These are phyloP conservation scores for Dendrocincla fuliginosa DNA, from an alignment of 2,797 vertebrate species.

Conservation along the genomic window DNA sequence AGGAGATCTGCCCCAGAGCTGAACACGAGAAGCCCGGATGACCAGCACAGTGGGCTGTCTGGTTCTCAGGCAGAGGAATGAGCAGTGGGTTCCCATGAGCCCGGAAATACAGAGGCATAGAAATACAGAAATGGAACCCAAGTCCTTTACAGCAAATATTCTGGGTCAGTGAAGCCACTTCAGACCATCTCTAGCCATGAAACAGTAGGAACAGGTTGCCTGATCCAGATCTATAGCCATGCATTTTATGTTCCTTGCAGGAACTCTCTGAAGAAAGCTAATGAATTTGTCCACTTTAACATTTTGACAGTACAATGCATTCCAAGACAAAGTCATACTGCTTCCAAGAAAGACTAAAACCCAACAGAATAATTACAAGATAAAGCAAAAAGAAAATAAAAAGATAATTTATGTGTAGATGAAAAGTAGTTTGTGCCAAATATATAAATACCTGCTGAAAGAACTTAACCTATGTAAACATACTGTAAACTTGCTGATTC, in stretches of 20 bases:
- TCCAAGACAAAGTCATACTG: not conserved
- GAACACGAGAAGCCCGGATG: accelerated
- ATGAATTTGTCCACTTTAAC: not conserved
- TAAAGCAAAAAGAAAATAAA: slow-evolving; percentile 12
- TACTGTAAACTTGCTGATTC: not conserved
- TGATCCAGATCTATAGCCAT: not conserved
- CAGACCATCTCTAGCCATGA: not conserved
- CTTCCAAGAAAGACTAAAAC: not conserved
- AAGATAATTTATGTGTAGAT: not conserved
- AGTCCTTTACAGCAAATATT: not conserved
- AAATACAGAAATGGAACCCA: not conserved
- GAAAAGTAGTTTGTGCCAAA: not conserved
- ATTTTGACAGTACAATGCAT: not conserved
- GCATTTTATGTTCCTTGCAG: not conserved
- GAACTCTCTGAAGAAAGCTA: not conserved
- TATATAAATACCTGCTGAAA: not conserved
- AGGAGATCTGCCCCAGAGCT: not conserved
- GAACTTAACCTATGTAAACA: not conserved
- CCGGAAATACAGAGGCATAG: not conserved
- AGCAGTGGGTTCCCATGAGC: not conserved
- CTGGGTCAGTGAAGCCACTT: not conserved
- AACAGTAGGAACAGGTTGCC: not conserved
- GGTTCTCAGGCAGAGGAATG: not conserved
- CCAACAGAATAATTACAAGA: not conserved
- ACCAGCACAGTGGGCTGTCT: accelerated